phyloP scores from a whole-genome alignment of 2,113 vertebrate species.

The Progne subis region DNA sequence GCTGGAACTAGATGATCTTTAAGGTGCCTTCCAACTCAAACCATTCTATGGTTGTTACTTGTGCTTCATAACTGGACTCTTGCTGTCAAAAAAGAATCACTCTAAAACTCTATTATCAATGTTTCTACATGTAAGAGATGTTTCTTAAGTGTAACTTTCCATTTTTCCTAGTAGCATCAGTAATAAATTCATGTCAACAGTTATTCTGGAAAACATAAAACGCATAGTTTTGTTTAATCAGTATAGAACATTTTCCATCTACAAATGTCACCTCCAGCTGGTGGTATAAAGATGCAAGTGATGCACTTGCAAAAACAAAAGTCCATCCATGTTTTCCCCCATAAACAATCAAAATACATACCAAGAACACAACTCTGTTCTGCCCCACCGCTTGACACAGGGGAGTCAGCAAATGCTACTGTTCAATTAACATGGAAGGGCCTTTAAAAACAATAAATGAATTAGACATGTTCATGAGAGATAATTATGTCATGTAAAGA shows the following conservation, averaged over 20 bases:
- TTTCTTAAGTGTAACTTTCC: neutral
- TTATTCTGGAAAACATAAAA: neutral
- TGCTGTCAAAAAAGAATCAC: neutral
- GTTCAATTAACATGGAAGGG: constrained; percentile 48
- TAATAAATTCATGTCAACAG: neutral
- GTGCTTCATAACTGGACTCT: neutral
- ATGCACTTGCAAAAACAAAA: neutral
- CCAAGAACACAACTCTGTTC: neutral
- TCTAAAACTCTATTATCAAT: neutral
- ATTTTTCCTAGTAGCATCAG: neutral
- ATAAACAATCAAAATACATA: neutral
- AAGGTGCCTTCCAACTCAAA: neutral
- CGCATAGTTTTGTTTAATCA: neutral
- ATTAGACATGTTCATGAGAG: constrained; percentile 53
- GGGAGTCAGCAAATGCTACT: constrained; percentile 17
- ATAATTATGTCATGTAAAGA: constrained; percentile 62
- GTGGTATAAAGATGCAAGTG: neutral
- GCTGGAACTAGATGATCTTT: neutral
- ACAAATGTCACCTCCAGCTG: neutral
- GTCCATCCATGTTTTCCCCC: neutral
- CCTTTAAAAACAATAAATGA: constrained; percentile 51
- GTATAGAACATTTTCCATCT: neutral
- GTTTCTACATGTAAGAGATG: neutral
- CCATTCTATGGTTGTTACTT: neutral
- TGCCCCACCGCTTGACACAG: neutral